Evolutionary conservation across 2,113 vertebrate genomes (phyloP).

Genomic region (Mohoua ochrocephala): DNA sequence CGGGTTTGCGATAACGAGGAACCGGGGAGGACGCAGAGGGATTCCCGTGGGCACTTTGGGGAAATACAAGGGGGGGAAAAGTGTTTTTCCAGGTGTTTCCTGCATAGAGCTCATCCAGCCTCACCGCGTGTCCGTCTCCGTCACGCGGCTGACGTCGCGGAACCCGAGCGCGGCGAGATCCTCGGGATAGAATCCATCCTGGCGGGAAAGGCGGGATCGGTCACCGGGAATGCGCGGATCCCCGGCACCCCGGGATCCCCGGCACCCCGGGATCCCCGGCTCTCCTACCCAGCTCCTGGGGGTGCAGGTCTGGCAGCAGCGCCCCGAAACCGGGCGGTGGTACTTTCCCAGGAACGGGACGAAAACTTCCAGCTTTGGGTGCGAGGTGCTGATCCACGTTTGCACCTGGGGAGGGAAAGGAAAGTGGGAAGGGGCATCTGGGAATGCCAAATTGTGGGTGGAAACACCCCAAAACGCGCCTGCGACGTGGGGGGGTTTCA

Average conservation of each 20-base stretch:
- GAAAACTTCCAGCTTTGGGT: slow-evolving; percentile 50
- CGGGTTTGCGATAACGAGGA: rapidly evolving
- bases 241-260: rapidly evolving
- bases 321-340: slow-evolving; percentile 25
- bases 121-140: slow-evolving; percentile 72
- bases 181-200: slow-evolving; percentile 61
- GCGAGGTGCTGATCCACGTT: not conserved
- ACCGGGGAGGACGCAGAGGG: rapidly evolving
- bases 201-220: not conserved
- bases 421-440: rapidly evolving
- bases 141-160: slow-evolving; percentile 44
- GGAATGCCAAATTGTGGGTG: too few relatives aligned
- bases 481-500: not conserved
- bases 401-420: not conserved
- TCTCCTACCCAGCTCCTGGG: slow-evolving; percentile 72
- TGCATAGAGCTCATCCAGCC: not conserved
- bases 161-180: slow-evolving; percentile 48
- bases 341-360: slow-evolving; percentile 65
- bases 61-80: rapidly evolving
- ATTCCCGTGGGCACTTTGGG: rapidly evolving
- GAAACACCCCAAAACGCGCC: rapidly evolving
- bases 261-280: rapidly evolving
- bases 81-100: rapidly evolving
- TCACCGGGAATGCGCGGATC: rapidly evolving
- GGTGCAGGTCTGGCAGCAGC: slow-evolving; percentile 74